Evolutionary conservation across 2,888 invertebrate genomes (phyloP), one percentile per base, ranked within the genome.

Genomic region (Acanthosepion pharaonis): DNA sequence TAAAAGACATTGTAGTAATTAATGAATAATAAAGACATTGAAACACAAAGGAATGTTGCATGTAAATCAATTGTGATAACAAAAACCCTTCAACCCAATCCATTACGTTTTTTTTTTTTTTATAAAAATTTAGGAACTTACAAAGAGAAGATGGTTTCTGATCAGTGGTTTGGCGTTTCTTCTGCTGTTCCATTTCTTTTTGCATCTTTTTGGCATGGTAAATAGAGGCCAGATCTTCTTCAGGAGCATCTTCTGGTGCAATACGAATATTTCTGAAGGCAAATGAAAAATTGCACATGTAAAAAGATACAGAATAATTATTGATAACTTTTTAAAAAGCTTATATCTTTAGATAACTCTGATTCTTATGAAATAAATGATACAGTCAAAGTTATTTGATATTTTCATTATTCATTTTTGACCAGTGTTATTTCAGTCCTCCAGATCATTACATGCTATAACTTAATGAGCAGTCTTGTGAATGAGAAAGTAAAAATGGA

Each of bases 201-300:
- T 55, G 55, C 18, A 51, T n/a, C 55, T 94, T 94, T 59, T 94
- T 94, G 94, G 51, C 33, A 9, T 59, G 55, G 48, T 94, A 94
- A 33, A 94, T 64, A 15, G 94, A 33, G 55, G 59, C 94, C 59
- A 94, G 55, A 59, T 94, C 94, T 59, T 94, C 94, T 53, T 53
- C 64, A 33, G 55, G 91, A 28, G 92, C 94, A 49, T 94, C 92
- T 53, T 94, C 94, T 28, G 94, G 94, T 25, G 64, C 59, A 59
- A 93, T 33, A 48, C 92, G 92, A 20, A 93, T 64, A 55, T 92
- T 92, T 92, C 94, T 94, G 64, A 18, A 28, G 33, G 15, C 49
- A 55, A 93, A n/a, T 33, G 8, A 92, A 33, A 55, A 92, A 20
- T 42, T 51, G 0, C n/a, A 78, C 11, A 11, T 15, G n/a, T 78